A percentile compares a stretch with the other conserved stretches of the same genome.
These are phyloP conservation scores for Pluvianellus socialis DNA, from an alignment of 2,113 vertebrate genomes.

Conservation along the genomic window DNA sequence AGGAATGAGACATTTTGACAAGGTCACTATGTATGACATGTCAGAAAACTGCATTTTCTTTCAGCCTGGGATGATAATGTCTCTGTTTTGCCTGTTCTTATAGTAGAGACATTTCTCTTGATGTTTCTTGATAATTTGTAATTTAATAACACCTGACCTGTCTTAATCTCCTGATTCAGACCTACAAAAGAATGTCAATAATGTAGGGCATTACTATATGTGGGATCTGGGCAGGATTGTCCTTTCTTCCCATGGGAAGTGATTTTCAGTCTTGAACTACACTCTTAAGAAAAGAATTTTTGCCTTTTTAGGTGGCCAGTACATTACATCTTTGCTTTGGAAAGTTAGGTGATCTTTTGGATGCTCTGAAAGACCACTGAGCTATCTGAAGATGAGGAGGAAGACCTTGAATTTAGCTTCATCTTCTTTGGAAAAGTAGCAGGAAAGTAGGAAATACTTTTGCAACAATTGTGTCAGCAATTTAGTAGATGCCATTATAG, in stretches of 20 bases:
- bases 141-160: background rate
- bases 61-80: background rate
- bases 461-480: background rate
- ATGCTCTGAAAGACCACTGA: background rate
- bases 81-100: background rate
- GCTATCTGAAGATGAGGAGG: background rate
- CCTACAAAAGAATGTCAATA: background rate
- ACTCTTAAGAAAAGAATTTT: background rate
- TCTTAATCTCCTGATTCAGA: background rate
- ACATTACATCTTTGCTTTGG: background rate
- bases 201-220: background rate
- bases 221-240: background rate
- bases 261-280: background rate
- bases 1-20: conserved; percentile 37
- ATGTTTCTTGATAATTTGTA: background rate
- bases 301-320: background rate
- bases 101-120: background rate
- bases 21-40: background rate
- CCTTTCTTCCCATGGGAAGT: background rate
- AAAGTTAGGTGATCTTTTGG: background rate
- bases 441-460: background rate
- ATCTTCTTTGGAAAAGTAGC: background rate
- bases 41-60: background rate
- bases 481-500: background rate
- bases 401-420: background rate